phyloP scores from a whole-genome alignment of 2,888 invertebrate species.

The Trichacis sp. region DNA sequence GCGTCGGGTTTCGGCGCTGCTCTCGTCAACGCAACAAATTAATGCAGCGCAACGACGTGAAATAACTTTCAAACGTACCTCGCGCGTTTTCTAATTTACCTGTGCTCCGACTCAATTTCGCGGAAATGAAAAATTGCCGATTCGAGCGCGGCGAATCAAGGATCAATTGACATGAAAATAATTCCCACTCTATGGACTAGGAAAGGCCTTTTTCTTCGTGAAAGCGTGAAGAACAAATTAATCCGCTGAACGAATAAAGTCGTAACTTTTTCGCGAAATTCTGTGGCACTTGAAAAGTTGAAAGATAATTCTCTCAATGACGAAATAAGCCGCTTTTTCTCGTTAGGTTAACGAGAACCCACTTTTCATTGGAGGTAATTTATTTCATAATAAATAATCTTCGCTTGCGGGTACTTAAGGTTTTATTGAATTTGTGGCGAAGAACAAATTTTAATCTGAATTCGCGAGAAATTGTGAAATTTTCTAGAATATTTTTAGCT shows the following conservation, averaged over 20 bases:
- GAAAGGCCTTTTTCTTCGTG: too few relatives aligned
- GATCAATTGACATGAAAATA: background rate
- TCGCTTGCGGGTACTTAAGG: constrained; percentile 34
- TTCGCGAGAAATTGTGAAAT: too few relatives aligned
- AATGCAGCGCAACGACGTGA: constrained; percentile 15
- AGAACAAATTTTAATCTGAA: too few relatives aligned
- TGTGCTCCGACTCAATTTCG: background rate
- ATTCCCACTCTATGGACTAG: too few relatives aligned
- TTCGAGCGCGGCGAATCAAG: too few relatives aligned
- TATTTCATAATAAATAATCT: constrained; percentile 24
- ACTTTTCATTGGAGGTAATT: constrained; percentile 22
- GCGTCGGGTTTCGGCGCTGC: constrained; percentile 31
- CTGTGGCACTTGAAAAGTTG: background rate
- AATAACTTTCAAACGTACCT: constrained; percentile 6
- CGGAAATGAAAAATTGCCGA: too few relatives aligned
- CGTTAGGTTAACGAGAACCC: constrained; percentile 29
- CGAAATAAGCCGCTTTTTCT: constrained; percentile 34
- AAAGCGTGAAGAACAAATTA: constrained; percentile 4
- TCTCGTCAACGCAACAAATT: constrained; percentile 6
- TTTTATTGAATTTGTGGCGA: too few relatives aligned
- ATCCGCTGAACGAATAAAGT: constrained; percentile 7
- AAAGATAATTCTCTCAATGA: constrained; percentile 25
- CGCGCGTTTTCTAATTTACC: background rate
- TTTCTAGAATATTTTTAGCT: too few relatives aligned
- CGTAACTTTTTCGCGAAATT: too few relatives aligned